phyloP scores from a whole-genome alignment of 2,888 invertebrate genomes.

The Andrena trimmerana region DNA sequence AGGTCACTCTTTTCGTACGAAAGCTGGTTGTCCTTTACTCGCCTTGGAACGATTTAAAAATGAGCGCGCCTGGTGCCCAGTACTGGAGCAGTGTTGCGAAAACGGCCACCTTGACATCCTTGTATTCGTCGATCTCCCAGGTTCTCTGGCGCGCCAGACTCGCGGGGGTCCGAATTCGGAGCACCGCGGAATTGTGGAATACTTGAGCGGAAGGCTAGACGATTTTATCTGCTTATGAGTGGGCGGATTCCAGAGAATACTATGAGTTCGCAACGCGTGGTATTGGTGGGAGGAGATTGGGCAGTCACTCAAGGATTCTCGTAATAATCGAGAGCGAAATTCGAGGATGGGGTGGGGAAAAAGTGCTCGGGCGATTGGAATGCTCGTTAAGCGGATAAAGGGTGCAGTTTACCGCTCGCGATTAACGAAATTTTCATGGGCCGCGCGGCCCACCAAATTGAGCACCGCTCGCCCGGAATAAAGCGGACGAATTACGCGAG shows the following conservation, averaged over 20 bases:
- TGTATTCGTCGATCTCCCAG: neutral
- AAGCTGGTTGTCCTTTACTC: neutral
- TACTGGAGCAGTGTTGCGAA: conserved; percentile 23
- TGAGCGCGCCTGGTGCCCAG: neutral
- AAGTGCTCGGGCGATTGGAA: conserved; percentile 17
- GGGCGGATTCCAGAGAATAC: neutral
- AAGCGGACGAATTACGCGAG: conserved; percentile 27
- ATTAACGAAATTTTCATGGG: conserved; percentile 56
- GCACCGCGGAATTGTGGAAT: neutral
- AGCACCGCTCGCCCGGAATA: conserved; percentile 2
- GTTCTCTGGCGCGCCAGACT: neutral
- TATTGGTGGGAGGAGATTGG: neutral
- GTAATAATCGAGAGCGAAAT: conserved; percentile 41
- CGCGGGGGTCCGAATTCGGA: neutral
- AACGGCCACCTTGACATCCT: conserved; percentile 1
- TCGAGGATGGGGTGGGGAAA: conserved; percentile 11
- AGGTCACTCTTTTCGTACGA: conserved; percentile 61
- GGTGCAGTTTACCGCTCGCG: conserved; percentile 32
- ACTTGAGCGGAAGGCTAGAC: neutral
- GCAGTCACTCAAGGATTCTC: neutral
- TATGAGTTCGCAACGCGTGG: neutral
- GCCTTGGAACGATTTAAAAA: neutral
- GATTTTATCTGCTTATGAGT: neutral
- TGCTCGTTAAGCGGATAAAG: conserved; percentile 50
- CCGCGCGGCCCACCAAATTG: conserved; percentile 9